Conservation (phyloP, 2,888 invertebrate species). For the Sussaba pulchella region DNA sequence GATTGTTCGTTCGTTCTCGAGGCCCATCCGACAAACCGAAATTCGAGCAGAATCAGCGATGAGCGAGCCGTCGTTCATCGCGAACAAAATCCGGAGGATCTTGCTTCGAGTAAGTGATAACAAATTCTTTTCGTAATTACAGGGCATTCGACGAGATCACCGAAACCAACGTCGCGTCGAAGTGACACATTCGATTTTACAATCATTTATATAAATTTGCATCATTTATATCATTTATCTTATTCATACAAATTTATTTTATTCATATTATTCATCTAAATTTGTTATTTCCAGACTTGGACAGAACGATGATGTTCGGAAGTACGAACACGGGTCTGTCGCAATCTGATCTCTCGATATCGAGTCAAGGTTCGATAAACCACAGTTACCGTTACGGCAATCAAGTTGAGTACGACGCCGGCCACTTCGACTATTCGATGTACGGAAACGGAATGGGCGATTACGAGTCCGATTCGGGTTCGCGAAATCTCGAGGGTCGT, state of each 20-base stretch:
- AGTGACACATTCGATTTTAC: too few species aligned
- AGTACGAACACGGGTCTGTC: conserved; percentile 91
- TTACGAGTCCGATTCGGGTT: conserved; percentile 84
- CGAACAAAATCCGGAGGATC: conserved; percentile 79
- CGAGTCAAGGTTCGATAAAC: conserved; percentile 90
- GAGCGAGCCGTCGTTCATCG: conserved; percentile 86
- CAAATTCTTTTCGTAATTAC: not conserved
- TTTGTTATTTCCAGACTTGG: too few species aligned
- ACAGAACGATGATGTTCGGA: conserved; percentile 84
- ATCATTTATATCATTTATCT: too few species aligned
- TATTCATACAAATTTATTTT: too few species aligned
- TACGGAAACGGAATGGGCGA: conserved; percentile 84
- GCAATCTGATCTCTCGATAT: conserved; percentile 92
- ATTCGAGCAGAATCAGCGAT: conserved; percentile 81
- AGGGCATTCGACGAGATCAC: too few species aligned
- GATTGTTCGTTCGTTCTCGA: conserved; percentile 82
- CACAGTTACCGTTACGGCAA: conserved; percentile 92
- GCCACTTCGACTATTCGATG: conserved; percentile 89
- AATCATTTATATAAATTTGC: too few species aligned
- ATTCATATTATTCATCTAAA: too few species aligned
- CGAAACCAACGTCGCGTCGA: too few species aligned
- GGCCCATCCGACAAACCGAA: conserved; percentile 79
- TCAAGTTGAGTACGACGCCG: conserved; percentile 91
- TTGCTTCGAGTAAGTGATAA: conserved; percentile 72
- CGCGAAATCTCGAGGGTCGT: conserved; percentile 77